Evolutionary conservation across 2,113 vertebrate genomes (phyloP), one percentile per base, ranked within the genome.

Genomic region (Oenanthe melanoleuca): DNA sequence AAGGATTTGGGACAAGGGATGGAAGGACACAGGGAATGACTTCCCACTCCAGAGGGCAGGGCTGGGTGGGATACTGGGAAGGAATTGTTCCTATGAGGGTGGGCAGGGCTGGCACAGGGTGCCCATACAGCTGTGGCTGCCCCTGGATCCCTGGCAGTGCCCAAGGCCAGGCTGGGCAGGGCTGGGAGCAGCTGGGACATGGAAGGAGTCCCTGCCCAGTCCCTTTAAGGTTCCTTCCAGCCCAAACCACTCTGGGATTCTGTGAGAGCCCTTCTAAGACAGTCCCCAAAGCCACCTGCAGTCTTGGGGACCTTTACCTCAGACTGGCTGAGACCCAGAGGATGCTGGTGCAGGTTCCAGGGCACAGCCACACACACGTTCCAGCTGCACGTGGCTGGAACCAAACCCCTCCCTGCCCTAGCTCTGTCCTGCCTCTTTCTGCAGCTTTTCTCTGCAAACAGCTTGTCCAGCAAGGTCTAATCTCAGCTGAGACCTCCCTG

Each of bases 51-150:
- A 52, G 12, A 52, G 33, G 15, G 16, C 13, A 74, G 45, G 38
- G 61, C 0, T 7, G 0, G 63, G 5, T 55, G 55, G 37, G 55
- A 89, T 22, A 10, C 1, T 7, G 61, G 45, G n/a, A 2, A 47
- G 61, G n/a, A 67, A 82, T 47, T 5, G 3, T 12, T 19, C 19
- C 38, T 60, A 24, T 0, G 1, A 29, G n/a, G 38, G 61, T 9
- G 16, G 23, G 17, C 1, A 81, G 44, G 33, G 10, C 67, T 59
- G 52, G 52, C 67, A 73, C 69, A 74, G 67, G 40, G 9, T n/a
- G 60, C 37, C 44, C 77, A 59, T 38, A 89, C 1, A 82, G 87
- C 70, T 81, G 69, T 1, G 69, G 69, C 78, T 89, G 69, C 38
- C n/a, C 53, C 86, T 75, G 71, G 13, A 74, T 29, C 53, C 29